Evolutionary conservation across 2,113 vertebrate species (phyloP), one percentile per base, ranked within the genome.

Genomic region (Boleophthalmus pectinirostris): DNA sequence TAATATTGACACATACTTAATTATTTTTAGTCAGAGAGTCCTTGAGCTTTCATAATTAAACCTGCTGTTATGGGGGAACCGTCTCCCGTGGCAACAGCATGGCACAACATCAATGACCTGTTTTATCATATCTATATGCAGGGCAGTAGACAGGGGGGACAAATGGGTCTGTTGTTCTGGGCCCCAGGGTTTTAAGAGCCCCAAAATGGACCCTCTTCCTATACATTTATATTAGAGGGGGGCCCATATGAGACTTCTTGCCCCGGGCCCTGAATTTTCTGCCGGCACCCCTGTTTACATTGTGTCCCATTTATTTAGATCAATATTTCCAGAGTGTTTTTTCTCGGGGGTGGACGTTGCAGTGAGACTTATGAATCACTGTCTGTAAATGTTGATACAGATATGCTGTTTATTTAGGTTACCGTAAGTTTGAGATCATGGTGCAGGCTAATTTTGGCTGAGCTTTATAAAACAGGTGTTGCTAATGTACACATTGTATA

Each of bases 1-100:
- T 80, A 67, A 81, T 91, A 90, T 88, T 89, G 82, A 57, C 69
- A 16, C 80, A 73, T 82, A 75, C 70, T 70, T 79, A 25, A 69
- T 65, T 66, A 82, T 73, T 71, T 75, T 77, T 61, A 64, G 70
- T 74, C 49, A 21, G 57, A 72, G 74, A 74, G 61, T 66, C 71
- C 68, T 57, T 51, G 69, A 79, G 56, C 80, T 66, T 86, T 90
- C 90, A 90, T 83, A 90, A 89, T 92, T 90, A 88, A 87, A 87
- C 75, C 71, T 70, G 72, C 70, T 67, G 11, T 14, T 35, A 57
- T 51, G 68, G 53, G n/a, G 18, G 77, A 77, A 66, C 70, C 73
- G 6, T 24, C 75, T 79, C 69, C 77, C 65, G 56, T n/a, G 43
- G 77, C 74, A 87, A 85, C 81, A 77, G 74, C 74, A 35, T 72